Base-by-base conservation (phyloP, 2,113 vertebrate species). In the Heliornis fulica region DNA sequence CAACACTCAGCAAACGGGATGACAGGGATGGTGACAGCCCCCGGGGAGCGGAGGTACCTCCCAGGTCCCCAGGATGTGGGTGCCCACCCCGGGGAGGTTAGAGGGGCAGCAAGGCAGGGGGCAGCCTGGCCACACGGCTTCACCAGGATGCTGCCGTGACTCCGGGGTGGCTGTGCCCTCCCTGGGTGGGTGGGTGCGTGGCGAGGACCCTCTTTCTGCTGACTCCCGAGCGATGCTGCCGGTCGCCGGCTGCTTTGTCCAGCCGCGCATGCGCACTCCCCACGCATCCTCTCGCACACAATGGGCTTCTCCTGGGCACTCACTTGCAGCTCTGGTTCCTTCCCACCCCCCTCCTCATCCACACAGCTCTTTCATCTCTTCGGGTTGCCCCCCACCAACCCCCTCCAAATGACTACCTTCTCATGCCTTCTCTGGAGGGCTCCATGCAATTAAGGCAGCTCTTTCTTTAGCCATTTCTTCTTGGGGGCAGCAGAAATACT, bases 171-270 rank as follows among this genome's bases (percentile, higher is more conserved):
- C 51, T 4, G 0, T 28, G 59, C 8, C 50, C 26, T 5, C 5
- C 45, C 2, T 5, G 53, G 40, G 69, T 2, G 9, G 74, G 69
- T 2, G 8, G 74, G 28, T 3, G 32, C 0, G 4, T 15, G 15
- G 34, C 13, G 2, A 31, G 51, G 51, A 78, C 4, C 34, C 72
- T 53, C 59, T 32, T 36, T 43, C 9, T 43, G 85, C 61, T 11
- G 60, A 12, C 31, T 46, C 60, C 41, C 5, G 3, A 48, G 61
- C 46, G 19, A 38, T 16, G 66, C 80, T 34, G 90, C 70, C 46
- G 10, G 80, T 32, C 15, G 22, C 78, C 10, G 11, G 86, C 63
- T 34, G 69, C 91, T 96, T 95, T 96, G 95, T 94, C 95, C 95
- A 5, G 82, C 45, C 3, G 50, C 69, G 83, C 96, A 96, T 96